Evolutionary conservation across 2,113 vertebrate species (phyloP).

Genomic region (Synodontis membranacea): DNA sequence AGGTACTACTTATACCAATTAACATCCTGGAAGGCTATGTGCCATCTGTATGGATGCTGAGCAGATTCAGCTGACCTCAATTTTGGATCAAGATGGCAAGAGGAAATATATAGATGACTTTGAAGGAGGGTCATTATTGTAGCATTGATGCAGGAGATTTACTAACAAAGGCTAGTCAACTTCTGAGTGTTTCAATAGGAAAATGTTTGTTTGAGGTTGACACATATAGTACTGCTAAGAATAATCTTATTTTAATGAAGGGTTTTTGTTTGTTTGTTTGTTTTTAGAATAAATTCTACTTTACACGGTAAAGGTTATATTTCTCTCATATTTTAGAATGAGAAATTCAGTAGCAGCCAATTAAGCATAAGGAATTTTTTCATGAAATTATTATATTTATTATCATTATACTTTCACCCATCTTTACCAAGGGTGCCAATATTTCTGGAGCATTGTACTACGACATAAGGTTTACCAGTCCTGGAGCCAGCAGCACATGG

Average conservation of each 20-base stretch:
- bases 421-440: neutral
- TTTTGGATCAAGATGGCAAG: neutral
- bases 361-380: neutral
- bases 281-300: neutral
- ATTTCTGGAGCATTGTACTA: neutral
- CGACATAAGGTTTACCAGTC: neutral
- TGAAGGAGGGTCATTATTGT: neutral
- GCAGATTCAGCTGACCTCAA: neutral
- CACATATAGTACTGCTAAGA: neutral
- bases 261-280: neutral
- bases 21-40: neutral
- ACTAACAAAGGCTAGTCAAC: neutral
- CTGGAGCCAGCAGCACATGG: neutral
- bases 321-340: neutral
- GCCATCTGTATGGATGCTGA: neutral
- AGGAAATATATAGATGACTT: neutral
- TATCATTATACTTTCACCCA: neutral
- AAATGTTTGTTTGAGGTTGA: neutral
- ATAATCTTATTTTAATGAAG: neutral
- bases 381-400: neutral
- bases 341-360: neutral
- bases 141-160: neutral
- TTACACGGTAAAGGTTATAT: neutral
- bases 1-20: neutral
- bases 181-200: neutral